A percentile compares a stretch with the other conserved stretches of the same genome.
Evolutionary conservation across 2,888 invertebrate species (phyloP).

Genomic region (Dexiosoma caninum): DNA sequence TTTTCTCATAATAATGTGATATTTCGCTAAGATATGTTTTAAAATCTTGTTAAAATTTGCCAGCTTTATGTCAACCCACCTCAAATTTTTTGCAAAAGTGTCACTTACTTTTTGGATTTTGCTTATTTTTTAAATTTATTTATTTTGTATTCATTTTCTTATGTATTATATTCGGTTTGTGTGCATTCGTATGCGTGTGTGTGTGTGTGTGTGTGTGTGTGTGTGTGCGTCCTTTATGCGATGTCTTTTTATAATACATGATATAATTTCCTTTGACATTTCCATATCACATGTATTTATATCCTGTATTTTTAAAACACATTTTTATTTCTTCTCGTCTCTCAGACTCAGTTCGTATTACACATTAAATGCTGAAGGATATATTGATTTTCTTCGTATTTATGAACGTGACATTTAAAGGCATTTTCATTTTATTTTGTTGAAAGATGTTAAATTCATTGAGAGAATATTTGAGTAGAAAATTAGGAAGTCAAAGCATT

Average conservation of each 20-base stretch:
- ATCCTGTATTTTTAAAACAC: constrained; percentile 45
- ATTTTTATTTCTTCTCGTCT: background rate
- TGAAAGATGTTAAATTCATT: background rate
- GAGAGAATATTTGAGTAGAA: background rate
- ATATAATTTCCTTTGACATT: constrained; percentile 59
- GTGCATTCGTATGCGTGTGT: too few relatives aligned
- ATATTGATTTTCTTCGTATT: constrained; percentile 37
- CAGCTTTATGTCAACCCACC: too few relatives aligned
- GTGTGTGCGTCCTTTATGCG: background rate
- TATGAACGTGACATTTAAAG: background rate
- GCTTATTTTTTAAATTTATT: background rate
- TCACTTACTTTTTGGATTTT: too few relatives aligned
- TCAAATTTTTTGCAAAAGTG: too few relatives aligned
- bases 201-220: background rate
- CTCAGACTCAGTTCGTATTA: background rate
- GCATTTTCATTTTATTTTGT: background rate
- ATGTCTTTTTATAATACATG: constrained; percentile 35
- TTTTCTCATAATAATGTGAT: too few relatives aligned
- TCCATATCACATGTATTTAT: constrained; percentile 54
- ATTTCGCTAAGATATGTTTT: too few relatives aligned
- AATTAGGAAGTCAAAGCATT: background rate
- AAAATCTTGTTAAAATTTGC: too few relatives aligned
- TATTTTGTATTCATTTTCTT: background rate
- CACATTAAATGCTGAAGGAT: background rate
- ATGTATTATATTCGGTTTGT: background rate